phyloP scores from a whole-genome alignment of 2,113 vertebrate species.

The Apeltes quadracus region DNA sequence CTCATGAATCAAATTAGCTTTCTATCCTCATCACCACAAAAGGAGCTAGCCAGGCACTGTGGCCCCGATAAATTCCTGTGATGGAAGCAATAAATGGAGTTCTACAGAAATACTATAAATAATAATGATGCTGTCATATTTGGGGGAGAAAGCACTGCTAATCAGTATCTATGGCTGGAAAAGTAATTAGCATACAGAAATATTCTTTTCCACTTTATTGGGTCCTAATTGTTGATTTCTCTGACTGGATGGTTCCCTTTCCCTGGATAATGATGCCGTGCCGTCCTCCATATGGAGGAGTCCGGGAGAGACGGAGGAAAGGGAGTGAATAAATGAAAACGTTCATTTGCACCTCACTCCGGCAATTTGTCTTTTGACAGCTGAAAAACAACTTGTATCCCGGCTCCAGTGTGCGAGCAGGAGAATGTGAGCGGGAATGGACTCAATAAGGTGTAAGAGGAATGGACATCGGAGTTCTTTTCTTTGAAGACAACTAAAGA shows the following conservation, averaged over 20 bases:
- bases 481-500: conserved; percentile 58
- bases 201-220: conserved; percentile 72
- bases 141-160: conserved; percentile 4
- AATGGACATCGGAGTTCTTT: conserved; percentile 49
- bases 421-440: conserved; percentile 1
- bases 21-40: conserved; percentile 49
- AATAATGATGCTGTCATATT: conserved; percentile 28
- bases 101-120: conserved; percentile 55
- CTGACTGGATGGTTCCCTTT: conserved; percentile 55
- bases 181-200: conserved; percentile 63
- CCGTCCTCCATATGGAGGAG: conserved; percentile 33
- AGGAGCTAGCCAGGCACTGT: neutral
- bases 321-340: conserved; percentile 23
- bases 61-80: conserved; percentile 46
- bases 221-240: conserved; percentile 69
- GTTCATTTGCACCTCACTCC: conserved; percentile 12
- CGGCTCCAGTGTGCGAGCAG: conserved; percentile 5
- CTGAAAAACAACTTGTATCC: conserved; percentile 34
- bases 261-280: conserved; percentile 62
- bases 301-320: conserved; percentile 1
- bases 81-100: conserved; percentile 58
- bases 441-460: conserved; percentile 48
- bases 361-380: conserved; percentile 29
- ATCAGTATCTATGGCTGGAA: conserved; percentile 52
- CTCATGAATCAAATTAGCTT: conserved; percentile 81